Base-by-base conservation (phyloP, 2,113 vertebrate genomes). In the Poeciliopsis occidentalis region DNA sequence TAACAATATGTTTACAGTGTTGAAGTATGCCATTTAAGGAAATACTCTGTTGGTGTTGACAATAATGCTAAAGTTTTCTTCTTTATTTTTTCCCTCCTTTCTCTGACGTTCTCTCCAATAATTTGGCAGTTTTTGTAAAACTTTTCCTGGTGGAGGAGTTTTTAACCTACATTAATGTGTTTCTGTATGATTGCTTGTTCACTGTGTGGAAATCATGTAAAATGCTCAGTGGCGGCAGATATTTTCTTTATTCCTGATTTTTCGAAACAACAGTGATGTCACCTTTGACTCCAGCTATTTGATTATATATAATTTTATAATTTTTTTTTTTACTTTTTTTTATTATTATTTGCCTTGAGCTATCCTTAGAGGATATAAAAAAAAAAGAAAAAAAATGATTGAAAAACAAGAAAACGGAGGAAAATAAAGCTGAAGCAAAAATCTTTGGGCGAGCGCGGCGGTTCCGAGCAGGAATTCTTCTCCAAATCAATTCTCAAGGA, bases 1-100 rank as follows among this genome's bases (percentile, higher is more conserved):
- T 96, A 96, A 97, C 96, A 96, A 96, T 96, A 98, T 96, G 97
- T 99, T 99, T 99, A 98, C 97, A 99, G 96, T 97, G 97, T 98
- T 97, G 96, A 98, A 97, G 96, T 97, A 96, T 95, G 97, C 97
- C 96, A 96, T 97, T 96, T 95, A 97, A 37, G 96, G 93, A 96
- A 95, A 96, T 93, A 95, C 96, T 97, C 95, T 96, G 96, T 97
- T 96, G 96, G 96, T 97, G 96, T 98, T 97, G 92, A 94, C 96
- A 84, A 96, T 96, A 94, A 94, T 96, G 92, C 84, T 90, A 90
- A 92, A 96, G 95, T 94, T 92, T 84, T 92, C 95, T 91, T 44
- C 8, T 34, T 7, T 34, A 8, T 34, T 8, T 34, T 37, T 37
- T 12, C 2, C 34, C 2, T 37, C 34, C 10, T 95, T 96, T 96